A percentile compares a stretch with the other conserved stretches of the same genome.
Conservation (phyloP, 2,113 vertebrate species). For the Pelecanoides urinatrix region DNA sequence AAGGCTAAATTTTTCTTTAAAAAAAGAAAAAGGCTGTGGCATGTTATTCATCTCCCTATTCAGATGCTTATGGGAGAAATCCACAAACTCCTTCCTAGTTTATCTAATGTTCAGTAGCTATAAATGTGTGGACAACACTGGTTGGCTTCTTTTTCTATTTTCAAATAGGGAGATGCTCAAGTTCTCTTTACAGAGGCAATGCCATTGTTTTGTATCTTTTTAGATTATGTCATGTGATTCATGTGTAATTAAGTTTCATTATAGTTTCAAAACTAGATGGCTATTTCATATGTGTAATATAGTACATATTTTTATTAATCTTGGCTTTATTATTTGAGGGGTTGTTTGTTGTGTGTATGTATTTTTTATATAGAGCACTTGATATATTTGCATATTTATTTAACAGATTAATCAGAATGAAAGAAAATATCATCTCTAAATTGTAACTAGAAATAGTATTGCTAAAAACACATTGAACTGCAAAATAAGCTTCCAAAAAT, state of each 20-base stretch:
- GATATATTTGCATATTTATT: conserved; percentile 61
- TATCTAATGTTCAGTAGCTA: background rate
- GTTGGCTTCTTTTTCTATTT: background rate
- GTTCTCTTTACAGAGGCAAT: background rate
- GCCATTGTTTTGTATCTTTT: conserved; percentile 21
- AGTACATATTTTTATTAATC: conserved; percentile 8
- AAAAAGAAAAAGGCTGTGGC: background rate
- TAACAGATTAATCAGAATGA: conserved; percentile 8
- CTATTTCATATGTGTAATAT: conserved; percentile 30
- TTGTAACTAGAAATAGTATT: background rate
- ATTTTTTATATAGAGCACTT: conserved; percentile 9
- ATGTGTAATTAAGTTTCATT: background rate
- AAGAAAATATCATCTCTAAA: background rate
- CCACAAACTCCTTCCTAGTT: background rate
- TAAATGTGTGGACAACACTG: background rate
- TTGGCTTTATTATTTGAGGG: conserved; percentile 11
- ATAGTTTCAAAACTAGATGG: background rate
- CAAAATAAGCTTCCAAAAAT: conserved; percentile 5
- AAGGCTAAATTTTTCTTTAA: background rate
- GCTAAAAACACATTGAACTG: background rate
- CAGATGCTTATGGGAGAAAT: background rate
- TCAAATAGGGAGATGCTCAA: background rate
- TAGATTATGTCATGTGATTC: background rate
- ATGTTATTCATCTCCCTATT: background rate
- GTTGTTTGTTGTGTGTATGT: background rate